Base-by-base conservation (phyloP, 2,888 invertebrate genomes). In the Polia nebulosa region DNA sequence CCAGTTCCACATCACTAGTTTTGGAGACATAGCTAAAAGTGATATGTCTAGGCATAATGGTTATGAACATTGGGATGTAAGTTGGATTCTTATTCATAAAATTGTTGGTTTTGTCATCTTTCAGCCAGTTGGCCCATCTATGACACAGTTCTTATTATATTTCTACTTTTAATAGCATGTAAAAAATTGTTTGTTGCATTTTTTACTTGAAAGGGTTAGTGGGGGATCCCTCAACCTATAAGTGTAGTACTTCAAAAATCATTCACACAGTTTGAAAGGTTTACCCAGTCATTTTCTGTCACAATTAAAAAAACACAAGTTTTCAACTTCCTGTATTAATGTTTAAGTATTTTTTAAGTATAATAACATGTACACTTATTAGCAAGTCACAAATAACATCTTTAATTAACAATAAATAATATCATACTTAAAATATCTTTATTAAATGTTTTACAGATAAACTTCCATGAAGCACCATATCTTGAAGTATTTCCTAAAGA, bases 61-160 rank as follows among this genome's bases (percentile, higher is more conserved):
- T 39, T 99, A 98, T 94, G 97, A 97, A 92, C 97, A 98, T 90
- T 99, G 99, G 99, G 98, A 99, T 96, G 98, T 98, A 92, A 95
- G 97, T 96, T 58, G 29, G 44, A 41, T 52, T 59, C 57, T 41
- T 60, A 39, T 47, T 49, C n/a, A 17, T 36, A 3, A 32, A 52
- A 41, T 25, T 49, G 15, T 39, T 41, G 15, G 6, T 27, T 60
- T 17, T 25, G 9, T 62, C 4, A 52, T 34, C 34, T 8, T 20
- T 11, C 11, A 9, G n/a, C 29, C 3, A 20, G 29, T 32, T n/a
- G 11, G 29, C 3, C n/a, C 11, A 60, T 4, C 6, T 41, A 8
- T 5, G 20, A 13, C 11, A 20, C 6, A 29, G 20, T 36, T 20
- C 25, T 17, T 27, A 9, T 34, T 25, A n/a, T 27, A 20, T 52